Conservation (phyloP, 2,113 vertebrate species). For the Sapayoa aenigma region DNA sequence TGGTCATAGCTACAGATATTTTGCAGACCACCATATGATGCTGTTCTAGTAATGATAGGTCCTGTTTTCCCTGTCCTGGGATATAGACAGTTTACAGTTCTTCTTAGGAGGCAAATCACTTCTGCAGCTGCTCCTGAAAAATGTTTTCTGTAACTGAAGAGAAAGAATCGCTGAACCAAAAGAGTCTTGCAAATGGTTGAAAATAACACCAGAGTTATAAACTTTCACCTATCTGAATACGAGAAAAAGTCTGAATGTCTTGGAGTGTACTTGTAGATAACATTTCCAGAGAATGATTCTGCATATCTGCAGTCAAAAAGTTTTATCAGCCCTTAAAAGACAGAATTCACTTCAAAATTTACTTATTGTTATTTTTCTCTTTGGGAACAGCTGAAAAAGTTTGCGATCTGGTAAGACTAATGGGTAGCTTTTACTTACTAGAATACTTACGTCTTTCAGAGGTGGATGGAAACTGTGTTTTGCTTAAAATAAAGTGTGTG, state of each 20-base stretch:
- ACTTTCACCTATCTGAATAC: not conserved
- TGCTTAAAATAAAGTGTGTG: conserved; percentile 5
- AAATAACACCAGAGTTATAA: conserved; percentile 2
- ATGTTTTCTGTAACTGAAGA: not conserved
- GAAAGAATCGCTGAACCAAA: not conserved
- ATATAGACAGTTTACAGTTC: not conserved
- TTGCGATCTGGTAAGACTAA: not conserved
- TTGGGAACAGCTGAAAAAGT: not conserved
- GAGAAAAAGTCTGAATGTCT: not conserved
- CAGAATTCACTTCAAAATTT: not conserved
- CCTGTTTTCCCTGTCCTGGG: not conserved
- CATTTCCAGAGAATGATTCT: not conserved
- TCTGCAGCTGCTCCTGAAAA: conserved; percentile 33
- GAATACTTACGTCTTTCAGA: not conserved
- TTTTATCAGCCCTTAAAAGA: conserved; percentile 1
- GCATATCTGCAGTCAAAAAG: not conserved
- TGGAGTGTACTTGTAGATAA: not conserved
- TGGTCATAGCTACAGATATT: not conserved
- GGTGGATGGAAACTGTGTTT: not conserved
- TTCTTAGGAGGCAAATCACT: not conserved
- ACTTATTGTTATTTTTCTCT: not conserved
- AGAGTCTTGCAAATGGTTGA: not conserved
- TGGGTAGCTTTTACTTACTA: not conserved
- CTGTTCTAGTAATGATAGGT: not conserved
- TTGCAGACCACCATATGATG: not conserved